phyloP scores from a whole-genome alignment of 2,888 invertebrate genomes.

The Ashinkailepas kermadecensis region DNA sequence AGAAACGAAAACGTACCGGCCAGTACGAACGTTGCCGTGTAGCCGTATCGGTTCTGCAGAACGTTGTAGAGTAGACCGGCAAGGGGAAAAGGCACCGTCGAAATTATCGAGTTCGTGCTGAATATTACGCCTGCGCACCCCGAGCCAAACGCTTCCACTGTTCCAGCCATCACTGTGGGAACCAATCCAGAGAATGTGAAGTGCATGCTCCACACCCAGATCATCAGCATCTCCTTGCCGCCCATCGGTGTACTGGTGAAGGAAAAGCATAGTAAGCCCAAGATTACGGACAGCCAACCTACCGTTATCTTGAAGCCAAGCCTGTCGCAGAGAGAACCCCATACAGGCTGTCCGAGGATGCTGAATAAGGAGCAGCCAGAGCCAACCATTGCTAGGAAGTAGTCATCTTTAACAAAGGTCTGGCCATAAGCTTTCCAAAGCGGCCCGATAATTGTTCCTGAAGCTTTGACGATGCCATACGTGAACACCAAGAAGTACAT shows the following conservation, averaged over 20 bases:
- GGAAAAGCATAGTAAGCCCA: conserved; percentile 35
- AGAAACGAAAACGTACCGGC: not conserved
- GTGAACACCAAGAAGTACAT: conserved; percentile 37
- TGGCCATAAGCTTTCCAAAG: conserved; percentile 44
- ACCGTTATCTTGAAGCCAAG: conserved; percentile 35
- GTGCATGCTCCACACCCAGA: conserved; percentile 41
- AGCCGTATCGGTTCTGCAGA: not conserved
- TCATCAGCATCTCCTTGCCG: conserved; percentile 37
- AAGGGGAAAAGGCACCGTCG: not conserved
- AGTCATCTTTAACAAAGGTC: conserved; percentile 45
- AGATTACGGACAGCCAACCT: conserved; percentile 32
- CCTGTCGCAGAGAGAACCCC: conserved; percentile 40
- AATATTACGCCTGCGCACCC: not conserved
- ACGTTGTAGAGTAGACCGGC: not conserved
- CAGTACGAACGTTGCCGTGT: not conserved
- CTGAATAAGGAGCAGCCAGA: conserved; percentile 46
- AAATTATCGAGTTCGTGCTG: not conserved
- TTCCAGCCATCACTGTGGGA: conserved; percentile 41
- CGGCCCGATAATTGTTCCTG: conserved; percentile 40
- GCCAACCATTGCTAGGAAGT: conserved; percentile 45
- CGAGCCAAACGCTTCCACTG: conserved; percentile 40
- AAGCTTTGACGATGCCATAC: conserved; percentile 38
- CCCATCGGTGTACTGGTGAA: conserved; percentile 36
- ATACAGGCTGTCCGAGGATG: conserved; percentile 43
- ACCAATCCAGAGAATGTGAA: conserved; percentile 40